Base-by-base conservation (phyloP, 2,888 invertebrate species). In the Trissonchulus latispiculum region DNA sequence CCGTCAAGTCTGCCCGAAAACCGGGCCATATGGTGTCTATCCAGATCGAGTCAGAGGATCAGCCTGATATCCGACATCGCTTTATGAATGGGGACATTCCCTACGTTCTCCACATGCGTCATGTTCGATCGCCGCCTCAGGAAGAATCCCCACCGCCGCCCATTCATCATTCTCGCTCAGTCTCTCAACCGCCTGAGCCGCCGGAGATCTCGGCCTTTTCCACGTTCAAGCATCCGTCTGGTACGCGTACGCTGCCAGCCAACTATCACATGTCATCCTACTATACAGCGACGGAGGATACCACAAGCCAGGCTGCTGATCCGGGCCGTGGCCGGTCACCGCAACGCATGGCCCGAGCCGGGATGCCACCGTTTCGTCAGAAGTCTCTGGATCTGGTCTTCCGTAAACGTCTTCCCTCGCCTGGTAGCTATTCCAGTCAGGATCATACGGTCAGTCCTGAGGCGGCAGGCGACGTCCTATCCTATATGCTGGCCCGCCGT, bases 81-180 rank as follows among this genome's bases (percentile, higher is more conserved):
- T 78, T 78, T 70, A 73, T 80, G 74, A 79, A 78, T 71, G 77
- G 78, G 29, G 78, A 79, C 48, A 79, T 82, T 29, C 82, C 82
- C 2, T 82, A 82, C 75, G 81, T 83, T 1, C 75, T 82, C 36
- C 83, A 82, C 23, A 77, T 83, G 77, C 75, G 82, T 33, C 80
- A 75, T 80, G 48, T 48, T 48, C 48, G 48, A 48, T 48, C 48
- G 8, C 48, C 48, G 48, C 48, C 48, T 70, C 72, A 48, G 48
- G 48, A 48, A 48, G 8, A 48, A 48, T 48, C 48, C 8, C 48
- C 48, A 23, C 48, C 48, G 23, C 48, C 48, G 23, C 48, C 48
- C 23, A 64, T 64, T 18, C 8, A n/a, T 28, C 32, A 64, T 32
- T 8, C 8, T 28, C 66, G 66, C 8, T 64, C 66, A 8, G n/a